Conservation (phyloP, 2,888 invertebrate genomes). For the Drosophila mimica region DNA sequence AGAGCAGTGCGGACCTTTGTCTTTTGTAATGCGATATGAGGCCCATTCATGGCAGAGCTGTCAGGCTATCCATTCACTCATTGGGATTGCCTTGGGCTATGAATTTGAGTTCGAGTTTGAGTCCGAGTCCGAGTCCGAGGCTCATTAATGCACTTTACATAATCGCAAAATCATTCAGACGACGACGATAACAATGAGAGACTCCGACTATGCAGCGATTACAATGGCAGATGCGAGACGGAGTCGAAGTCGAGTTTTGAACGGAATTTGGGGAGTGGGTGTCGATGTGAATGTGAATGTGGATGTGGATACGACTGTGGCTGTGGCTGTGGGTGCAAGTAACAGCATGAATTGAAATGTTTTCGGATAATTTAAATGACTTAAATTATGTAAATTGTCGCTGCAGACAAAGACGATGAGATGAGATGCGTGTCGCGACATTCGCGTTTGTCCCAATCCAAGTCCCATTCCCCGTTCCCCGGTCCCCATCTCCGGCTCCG, state of each 20-base stretch:
- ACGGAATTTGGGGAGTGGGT: constrained; percentile 18
- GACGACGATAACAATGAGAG: constrained; percentile 52
- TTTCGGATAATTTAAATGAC: constrained; percentile 81
- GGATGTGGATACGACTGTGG: constrained; percentile 24
- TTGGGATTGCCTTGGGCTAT: constrained; percentile 60
- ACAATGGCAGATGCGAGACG: constrained; percentile 35
- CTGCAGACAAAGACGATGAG: constrained; percentile 72
- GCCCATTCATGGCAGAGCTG: constrained; percentile 47
- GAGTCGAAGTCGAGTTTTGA: constrained; percentile 20
- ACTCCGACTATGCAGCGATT: constrained; percentile 37
- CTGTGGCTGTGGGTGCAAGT: constrained; percentile 54
- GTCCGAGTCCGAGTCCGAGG: constrained; percentile 56
- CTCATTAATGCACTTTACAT: constrained; percentile 82
- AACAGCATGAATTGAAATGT: constrained; percentile 74
- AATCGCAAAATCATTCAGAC: constrained; percentile 80
- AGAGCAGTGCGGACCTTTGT: constrained; percentile 57
- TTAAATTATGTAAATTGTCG: constrained; percentile 84
- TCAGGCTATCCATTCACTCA: constrained; percentile 64
- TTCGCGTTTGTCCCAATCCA: constrained; percentile 31
- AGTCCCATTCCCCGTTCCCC: constrained; percentile 1
- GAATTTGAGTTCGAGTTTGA: constrained; percentile 39
- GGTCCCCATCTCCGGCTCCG: background rate
- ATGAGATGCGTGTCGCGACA: constrained; percentile 28
- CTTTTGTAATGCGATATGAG: constrained; percentile 73
- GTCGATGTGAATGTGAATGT: constrained; percentile 2